Evolutionary conservation across 2,113 vertebrate species (phyloP).

Genomic region (Phocoena sinus): DNA sequence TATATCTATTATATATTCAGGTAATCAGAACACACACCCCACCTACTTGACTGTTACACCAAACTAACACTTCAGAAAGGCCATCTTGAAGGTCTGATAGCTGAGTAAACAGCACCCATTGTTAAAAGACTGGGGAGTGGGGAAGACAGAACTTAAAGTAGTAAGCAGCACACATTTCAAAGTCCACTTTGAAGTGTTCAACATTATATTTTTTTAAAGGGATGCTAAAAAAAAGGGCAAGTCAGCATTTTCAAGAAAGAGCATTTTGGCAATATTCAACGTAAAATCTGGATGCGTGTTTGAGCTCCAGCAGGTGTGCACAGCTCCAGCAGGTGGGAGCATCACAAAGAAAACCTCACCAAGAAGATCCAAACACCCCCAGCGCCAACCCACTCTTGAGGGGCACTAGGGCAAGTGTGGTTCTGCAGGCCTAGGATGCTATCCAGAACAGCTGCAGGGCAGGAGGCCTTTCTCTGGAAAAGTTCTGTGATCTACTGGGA

Average conservation of each 20-base stretch:
- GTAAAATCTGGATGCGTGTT: not conserved
- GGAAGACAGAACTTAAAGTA: not conserved
- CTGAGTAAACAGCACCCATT: not conserved
- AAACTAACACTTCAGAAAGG: not conserved
- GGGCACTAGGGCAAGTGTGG: accelerated
- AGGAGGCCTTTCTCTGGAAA: too few species aligned
- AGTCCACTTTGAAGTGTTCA: not conserved
- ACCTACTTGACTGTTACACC: not conserved
- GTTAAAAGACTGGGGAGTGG: not conserved
- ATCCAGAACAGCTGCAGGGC: not conserved
- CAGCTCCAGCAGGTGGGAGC: not conserved
- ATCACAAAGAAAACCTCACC: not conserved
- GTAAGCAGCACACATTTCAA: not conserved
- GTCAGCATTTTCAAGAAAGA: not conserved
- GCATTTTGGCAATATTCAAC: not conserved
- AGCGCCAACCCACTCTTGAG: too few species aligned
- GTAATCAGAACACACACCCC: not conserved
- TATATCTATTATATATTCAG: not conserved
- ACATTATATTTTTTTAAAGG: not conserved
- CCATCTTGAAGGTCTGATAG: not conserved
- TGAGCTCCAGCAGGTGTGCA: not conserved
- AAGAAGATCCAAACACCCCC: not conserved
- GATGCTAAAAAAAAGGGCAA: not conserved
- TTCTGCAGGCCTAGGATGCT: not conserved
- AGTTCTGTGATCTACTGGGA: too few species aligned